phyloP scores from a whole-genome alignment of 1,140 invertebrate genomes.

The Diachasma alloeum region DNA sequence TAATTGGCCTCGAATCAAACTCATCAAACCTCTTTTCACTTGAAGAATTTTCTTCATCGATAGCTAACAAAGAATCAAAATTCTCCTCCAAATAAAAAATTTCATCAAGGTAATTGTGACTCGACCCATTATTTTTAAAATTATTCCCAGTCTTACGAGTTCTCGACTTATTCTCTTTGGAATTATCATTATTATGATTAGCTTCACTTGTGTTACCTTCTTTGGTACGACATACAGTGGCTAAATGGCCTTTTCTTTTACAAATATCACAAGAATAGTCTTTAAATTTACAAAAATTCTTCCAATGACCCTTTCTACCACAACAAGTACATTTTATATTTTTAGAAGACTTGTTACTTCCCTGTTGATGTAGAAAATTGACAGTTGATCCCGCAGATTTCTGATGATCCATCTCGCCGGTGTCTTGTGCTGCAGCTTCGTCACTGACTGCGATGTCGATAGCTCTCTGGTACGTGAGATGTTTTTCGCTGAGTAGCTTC shows the following conservation, averaged over 20 bases:
- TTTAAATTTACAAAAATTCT: conserved; percentile 24
- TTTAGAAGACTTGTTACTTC: neutral
- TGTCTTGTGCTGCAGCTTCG: conserved; percentile 29
- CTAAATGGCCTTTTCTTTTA: conserved; percentile 27
- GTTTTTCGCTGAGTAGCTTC: conserved; percentile 36
- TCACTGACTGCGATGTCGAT: conserved; percentile 38
- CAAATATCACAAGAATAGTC: conserved; percentile 28
- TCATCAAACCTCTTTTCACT: neutral
- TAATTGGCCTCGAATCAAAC: conserved; percentile 13
- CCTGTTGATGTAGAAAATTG: conserved; percentile 6
- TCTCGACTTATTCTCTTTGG: neutral
- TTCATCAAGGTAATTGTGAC: conserved; percentile 20
- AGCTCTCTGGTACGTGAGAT: conserved; percentile 36
- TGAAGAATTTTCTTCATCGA: neutral
- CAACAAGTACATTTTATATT: conserved; percentile 31
- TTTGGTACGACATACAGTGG: conserved; percentile 9
- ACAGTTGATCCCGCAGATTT: conserved; percentile 1
- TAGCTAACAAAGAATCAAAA: conserved; percentile 13
- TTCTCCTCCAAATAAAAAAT: neutral
- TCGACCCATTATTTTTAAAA: neutral
- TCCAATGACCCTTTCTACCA: conserved; percentile 18
- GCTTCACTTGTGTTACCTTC: no score
- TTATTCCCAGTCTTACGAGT: neutral
- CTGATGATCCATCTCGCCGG: conserved; percentile 13
- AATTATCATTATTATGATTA: neutral